Evolutionary conservation across 2,113 vertebrate genomes (phyloP), one percentile per base, ranked within the genome.

Genomic region (Rhinoderma darwinii): DNA sequence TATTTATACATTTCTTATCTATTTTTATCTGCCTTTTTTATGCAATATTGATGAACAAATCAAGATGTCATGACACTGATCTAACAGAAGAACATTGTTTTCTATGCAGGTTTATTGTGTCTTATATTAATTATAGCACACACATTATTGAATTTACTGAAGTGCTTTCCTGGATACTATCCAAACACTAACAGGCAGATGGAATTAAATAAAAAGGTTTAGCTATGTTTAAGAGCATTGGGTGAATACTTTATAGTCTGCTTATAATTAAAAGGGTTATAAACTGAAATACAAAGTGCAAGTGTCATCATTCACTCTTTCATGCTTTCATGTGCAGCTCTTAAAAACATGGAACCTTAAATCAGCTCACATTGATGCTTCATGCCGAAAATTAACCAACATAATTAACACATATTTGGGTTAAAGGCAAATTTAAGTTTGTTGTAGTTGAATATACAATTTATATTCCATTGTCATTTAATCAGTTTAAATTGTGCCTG

Each of bases 141-240:
- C 92, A 90, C 90, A 90, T 93, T 91, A 95, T 90, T 94, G 93
- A 93, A 94, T 96, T 96, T 94, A 87, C 91, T 93, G 91, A 92
- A 96, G 95, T 96, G 95, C 93, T 93, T 93, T 94, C 87, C 91
- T 96, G 96, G 96, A 96, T 88, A 86, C 89, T 90, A 90, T 97
- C 96, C 96, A 97, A 94, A 91, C 86, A 90, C 92, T 95, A 95
- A 93, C 91, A 95, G 90, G 88, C 89, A 91, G 94, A 95, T 93
- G 93, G 94, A 96, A 95, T 95, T 92, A 94, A 92, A 94, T 90
- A 91, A 90, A 93, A 94, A 93, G 93, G 93, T 92, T 94, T 90
- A 91, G 89, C 88, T 89, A 86, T 92, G 90, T 94, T 93, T 94
- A 93, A 95, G 88, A 84, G 88, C 90, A 89, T 54, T 80, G 10